These are phyloP conservation scores for Cynopterus sphinx DNA, from an alignment of 2,797 vertebrate species.

Conservation along the genomic window DNA sequence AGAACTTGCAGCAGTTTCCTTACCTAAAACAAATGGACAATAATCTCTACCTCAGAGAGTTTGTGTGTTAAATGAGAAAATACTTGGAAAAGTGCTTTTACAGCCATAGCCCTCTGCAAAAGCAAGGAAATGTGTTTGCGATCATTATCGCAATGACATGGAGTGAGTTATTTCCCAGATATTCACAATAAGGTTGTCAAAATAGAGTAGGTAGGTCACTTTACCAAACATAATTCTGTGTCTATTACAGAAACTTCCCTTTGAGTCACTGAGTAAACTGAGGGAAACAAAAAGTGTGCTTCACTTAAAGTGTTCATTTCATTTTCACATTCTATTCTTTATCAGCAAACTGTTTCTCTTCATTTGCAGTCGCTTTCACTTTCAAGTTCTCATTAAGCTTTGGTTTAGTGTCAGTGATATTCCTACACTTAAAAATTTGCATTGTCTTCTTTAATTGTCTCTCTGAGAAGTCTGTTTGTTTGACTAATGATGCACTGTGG, in stretches of 20 bases:
- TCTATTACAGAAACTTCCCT: slow-evolving; percentile 25
- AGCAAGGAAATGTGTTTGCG: background rate
- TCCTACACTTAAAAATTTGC: slow-evolving; percentile 21
- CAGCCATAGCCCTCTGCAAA: background rate
- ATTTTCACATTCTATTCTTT: slow-evolving; percentile 54
- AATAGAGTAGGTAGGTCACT: slow-evolving; percentile 24
- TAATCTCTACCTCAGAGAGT: background rate
- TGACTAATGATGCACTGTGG: background rate
- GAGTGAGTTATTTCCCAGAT: background rate
- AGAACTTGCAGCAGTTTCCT: background rate
- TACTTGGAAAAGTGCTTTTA: background rate
- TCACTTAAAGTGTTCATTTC: background rate
- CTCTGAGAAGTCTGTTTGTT: background rate
- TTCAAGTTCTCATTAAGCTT: slow-evolving; percentile 49
- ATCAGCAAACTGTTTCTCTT: slow-evolving; percentile 32
- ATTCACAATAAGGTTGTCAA: background rate
- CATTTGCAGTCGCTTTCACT: slow-evolving; percentile 56
- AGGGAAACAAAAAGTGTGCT: background rate
- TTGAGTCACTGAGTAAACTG: slow-evolving; percentile 30
- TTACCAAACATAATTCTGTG: background rate
- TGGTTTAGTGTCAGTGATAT: background rate
- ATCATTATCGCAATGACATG: background rate
- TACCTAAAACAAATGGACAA: background rate
- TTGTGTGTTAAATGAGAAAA: background rate
- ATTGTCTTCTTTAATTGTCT: background rate